Conservation (phyloP, 2,888 invertebrate genomes). For the Tridacna crocea region DNA sequence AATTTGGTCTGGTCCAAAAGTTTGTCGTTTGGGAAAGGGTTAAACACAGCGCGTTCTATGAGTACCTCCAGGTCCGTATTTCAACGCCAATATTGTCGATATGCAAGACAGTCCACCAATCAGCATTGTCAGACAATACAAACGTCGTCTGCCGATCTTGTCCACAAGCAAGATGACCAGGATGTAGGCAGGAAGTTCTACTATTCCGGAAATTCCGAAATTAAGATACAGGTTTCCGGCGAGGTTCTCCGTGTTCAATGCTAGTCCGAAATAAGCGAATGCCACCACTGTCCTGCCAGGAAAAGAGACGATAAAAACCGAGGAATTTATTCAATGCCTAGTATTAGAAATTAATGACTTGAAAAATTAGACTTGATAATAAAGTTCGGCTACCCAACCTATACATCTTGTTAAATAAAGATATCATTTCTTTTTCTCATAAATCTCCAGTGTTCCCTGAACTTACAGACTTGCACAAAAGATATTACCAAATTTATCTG, state of each 20-base stretch:
- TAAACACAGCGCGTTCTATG: neutral
- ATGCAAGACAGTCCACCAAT: conserved; percentile 70
- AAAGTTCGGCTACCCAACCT: too few relatives aligned
- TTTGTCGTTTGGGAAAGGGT: neutral
- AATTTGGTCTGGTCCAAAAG: neutral
- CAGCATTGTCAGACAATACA: conserved; percentile 69
- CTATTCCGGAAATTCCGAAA: conserved; percentile 73
- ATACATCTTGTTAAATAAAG: too few relatives aligned
- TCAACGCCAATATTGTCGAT: conserved; percentile 37
- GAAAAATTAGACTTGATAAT: too few relatives aligned
- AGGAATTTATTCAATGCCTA: too few relatives aligned
- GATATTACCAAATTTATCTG: too few relatives aligned
- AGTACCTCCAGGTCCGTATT: conserved; percentile 45
- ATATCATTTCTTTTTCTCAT: too few relatives aligned
- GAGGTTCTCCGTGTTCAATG: conserved; percentile 73
- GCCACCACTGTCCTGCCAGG: conserved; percentile 72
- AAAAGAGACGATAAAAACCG: neutral
- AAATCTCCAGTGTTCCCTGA: too few relatives aligned
- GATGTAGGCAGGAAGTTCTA: conserved; percentile 72
- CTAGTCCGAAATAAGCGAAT: conserved; percentile 75
- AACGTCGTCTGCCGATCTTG: conserved; percentile 67
- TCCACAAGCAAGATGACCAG: conserved; percentile 68
- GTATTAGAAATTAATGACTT: too few relatives aligned
- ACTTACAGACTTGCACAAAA: too few relatives aligned
- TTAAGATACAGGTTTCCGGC: conserved; percentile 76